Evolutionary conservation across 2,113 vertebrate species (phyloP).

Genomic region (Petroica traversi): DNA sequence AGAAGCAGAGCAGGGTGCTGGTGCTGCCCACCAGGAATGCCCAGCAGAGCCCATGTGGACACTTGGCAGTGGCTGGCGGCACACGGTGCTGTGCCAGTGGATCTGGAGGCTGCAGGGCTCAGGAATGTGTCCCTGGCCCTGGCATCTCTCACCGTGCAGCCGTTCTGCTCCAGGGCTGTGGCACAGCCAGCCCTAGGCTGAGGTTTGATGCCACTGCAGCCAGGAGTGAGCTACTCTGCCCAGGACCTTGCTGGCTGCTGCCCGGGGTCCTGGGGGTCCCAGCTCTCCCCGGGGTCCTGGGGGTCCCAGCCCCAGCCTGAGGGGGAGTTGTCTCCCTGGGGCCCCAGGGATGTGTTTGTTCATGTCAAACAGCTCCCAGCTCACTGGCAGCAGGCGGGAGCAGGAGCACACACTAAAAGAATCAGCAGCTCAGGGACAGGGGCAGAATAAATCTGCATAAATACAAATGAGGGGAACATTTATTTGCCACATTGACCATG

Average conservation of each 20-base stretch:
- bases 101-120: background rate
- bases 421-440: background rate
- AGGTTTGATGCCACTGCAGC: background rate
- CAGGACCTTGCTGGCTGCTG: fast-evolving
- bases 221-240: fast-evolving
- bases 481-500: background rate
- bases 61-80: background rate
- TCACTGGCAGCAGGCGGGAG: background rate
- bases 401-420: background rate
- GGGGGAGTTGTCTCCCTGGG: background rate
- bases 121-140: fast-evolving
- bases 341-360: background rate
- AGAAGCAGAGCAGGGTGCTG: background rate
- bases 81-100: fast-evolving
- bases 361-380: conserved; percentile 1
- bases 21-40: background rate
- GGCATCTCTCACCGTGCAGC: fast-evolving
- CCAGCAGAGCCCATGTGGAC: fast-evolving
- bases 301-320: background rate
- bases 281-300: fast-evolving
- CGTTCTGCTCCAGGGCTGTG: background rate
- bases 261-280: fast-evolving
- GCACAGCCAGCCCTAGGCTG: background rate
- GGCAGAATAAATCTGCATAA: conserved; percentile 54
- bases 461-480: background rate